Evolutionary conservation across 2,888 invertebrate genomes (phyloP).

Genomic region (Merodon equestris): DNA sequence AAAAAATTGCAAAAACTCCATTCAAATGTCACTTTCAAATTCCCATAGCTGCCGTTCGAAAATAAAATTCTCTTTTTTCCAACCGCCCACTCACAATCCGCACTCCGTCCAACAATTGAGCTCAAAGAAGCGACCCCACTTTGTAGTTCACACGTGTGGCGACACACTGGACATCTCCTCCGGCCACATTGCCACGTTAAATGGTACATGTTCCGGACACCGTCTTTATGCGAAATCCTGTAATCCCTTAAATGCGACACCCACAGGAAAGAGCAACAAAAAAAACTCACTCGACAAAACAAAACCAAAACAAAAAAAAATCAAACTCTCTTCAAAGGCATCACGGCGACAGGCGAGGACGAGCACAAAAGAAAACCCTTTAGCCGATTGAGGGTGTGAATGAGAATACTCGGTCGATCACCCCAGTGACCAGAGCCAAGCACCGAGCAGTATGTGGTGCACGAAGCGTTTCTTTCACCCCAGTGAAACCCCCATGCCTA

Average conservation of each 20-base stretch:
- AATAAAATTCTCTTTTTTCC: no score
- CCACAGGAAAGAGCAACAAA: constrained; percentile 52
- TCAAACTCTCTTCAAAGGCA: constrained; percentile 17
- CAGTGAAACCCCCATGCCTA: no score
- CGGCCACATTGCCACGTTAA: constrained; percentile 1
- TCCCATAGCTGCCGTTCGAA: no score
- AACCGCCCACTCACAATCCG: no score
- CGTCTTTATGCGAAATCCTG: constrained; percentile 66
- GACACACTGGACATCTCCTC: constrained; percentile 25
- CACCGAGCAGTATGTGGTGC: no score
- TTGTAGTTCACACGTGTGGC: constrained; percentile 67
- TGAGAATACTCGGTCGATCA: not conserved
- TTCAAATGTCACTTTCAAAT: no score
- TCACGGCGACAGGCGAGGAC: not conserved
- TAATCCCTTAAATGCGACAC: constrained; percentile 67
- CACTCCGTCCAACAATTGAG: constrained; percentile 11
- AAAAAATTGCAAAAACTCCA: no score
- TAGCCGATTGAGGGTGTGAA: no score
- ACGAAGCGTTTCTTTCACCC: no score
- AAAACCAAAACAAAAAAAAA: constrained; percentile 20
- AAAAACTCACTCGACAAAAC: constrained; percentile 20
- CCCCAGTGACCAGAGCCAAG: no score
- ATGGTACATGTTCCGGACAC: constrained; percentile 56
- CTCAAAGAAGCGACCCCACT: constrained; percentile 64
- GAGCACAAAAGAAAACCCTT: constrained; percentile 8